These are phyloP conservation scores for Taenioides sp. DNA, from an alignment of 2,797 vertebrate genomes.

Conservation along the genomic window DNA sequence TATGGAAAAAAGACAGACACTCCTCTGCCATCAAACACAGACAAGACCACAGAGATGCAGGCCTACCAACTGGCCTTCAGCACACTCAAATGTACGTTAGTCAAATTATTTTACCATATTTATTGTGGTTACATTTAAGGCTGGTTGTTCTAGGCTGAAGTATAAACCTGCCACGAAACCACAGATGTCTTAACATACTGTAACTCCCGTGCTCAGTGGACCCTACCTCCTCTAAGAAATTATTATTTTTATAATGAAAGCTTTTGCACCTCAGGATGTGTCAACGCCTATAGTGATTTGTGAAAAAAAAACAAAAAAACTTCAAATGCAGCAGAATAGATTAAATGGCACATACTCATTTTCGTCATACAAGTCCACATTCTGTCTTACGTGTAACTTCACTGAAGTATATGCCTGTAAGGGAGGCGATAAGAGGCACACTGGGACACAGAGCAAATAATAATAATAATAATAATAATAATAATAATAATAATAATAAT, in stretches of 20 bases:
- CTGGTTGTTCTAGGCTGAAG: background rate
- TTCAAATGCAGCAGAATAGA: slow-evolving; percentile 55
- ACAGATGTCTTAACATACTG: slow-evolving; percentile 35
- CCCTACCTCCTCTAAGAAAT: slow-evolving; percentile 12
- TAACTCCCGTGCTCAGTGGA: slow-evolving; percentile 27
- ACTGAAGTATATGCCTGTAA: too few relatives aligned
- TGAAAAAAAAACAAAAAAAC: slow-evolving; percentile 36
- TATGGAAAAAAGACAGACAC: slow-evolving; percentile 68
- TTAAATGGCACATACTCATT: slow-evolving; percentile 56
- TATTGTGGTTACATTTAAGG: background rate
- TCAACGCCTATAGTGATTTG: slow-evolving; percentile 47
- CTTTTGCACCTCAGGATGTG: slow-evolving; percentile 39
- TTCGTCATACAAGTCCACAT: slow-evolving; percentile 42
- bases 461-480: too few relatives aligned
- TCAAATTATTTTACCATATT: background rate
- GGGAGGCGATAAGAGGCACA: too few relatives aligned
- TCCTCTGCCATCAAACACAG: slow-evolving; percentile 40
- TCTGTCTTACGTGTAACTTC: slow-evolving; percentile 7
- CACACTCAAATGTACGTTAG: slow-evolving; percentile 80
- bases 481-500: too few relatives aligned
- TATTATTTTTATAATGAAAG: slow-evolving; percentile 64
- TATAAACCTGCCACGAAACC: background rate
- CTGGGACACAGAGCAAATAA: background rate
- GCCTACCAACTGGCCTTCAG: slow-evolving; percentile 88
- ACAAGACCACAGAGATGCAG: slow-evolving; percentile 65